Percentiles rank a stretch among this genome's conserved stretches.
Evolutionary conservation across 2,888 invertebrate genomes (phyloP).

Genomic region (Corbicula japonica): DNA sequence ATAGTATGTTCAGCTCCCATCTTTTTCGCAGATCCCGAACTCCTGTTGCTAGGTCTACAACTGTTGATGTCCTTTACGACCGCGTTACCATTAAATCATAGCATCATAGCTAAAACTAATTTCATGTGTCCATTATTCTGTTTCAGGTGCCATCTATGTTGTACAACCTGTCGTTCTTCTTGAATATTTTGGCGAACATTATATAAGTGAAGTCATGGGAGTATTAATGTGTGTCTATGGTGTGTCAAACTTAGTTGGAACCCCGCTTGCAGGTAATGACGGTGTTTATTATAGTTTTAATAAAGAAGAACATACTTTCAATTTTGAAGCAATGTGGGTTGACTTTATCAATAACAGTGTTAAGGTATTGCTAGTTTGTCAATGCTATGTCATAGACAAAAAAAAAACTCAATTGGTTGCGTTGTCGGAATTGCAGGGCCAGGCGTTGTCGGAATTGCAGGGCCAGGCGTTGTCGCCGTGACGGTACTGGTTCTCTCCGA

Average conservation of each 20-base stretch:
- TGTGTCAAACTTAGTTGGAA: conserved; percentile 2
- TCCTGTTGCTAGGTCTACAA: conserved; percentile 4
- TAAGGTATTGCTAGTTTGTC: neutral
- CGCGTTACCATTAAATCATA: too few species aligned
- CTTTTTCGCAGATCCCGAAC: conserved; percentile 13
- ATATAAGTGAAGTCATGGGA: conserved; percentile 7
- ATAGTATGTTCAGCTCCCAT: conserved; percentile 3
- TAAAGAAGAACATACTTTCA: neutral
- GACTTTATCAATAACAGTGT: neutral
- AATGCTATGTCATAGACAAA: neutral
- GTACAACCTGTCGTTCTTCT: conserved; percentile 20
- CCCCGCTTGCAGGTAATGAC: conserved; percentile 5
- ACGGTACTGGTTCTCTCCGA: too few species aligned
- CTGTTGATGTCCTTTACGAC: neutral
- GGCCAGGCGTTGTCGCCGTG: too few species aligned
- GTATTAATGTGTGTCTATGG: conserved; percentile 23
- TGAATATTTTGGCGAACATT: conserved; percentile 12
- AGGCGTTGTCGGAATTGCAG: too few species aligned
- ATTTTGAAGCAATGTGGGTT: neutral
- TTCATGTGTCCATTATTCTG: too few species aligned
- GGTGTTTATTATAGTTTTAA: neutral
- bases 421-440: too few species aligned
- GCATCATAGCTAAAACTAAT: too few species aligned
- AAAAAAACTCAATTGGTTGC: neutral
- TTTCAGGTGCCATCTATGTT: conserved; percentile 15